phyloP scores from a whole-genome alignment of 2,888 invertebrate genomes.

The Macaria liturata region DNA sequence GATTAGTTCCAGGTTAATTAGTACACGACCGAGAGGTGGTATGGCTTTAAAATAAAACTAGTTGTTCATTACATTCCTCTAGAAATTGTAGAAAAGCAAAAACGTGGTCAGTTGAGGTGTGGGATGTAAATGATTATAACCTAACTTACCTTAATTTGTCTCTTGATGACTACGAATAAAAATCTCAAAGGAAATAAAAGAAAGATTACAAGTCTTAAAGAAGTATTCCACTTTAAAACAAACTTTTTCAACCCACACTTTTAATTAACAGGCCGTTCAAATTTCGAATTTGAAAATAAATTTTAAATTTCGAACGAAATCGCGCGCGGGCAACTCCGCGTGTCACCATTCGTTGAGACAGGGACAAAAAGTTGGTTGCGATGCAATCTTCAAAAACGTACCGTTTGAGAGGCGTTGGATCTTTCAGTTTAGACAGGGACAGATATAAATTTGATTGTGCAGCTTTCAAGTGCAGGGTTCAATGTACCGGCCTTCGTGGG shows the following conservation, averaged over 20 bases:
- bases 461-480: slow-evolving; percentile 63
- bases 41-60: too few relatives aligned
- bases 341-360: slow-evolving; percentile 34
- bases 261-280: slow-evolving; percentile 19
- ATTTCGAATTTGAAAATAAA: slow-evolving; percentile 22
- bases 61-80: too few relatives aligned
- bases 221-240: not conserved
- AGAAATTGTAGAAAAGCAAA: too few relatives aligned
- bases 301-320: slow-evolving; percentile 40
- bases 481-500: slow-evolving; percentile 77
- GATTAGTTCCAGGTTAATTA: too few relatives aligned
- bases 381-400: slow-evolving; percentile 46
- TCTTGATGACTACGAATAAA: too few relatives aligned
- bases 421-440: slow-evolving; percentile 60
- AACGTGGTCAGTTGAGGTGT: too few relatives aligned
- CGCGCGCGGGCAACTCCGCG: slow-evolving; percentile 32
- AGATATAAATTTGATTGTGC: slow-evolving; percentile 48
- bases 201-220: not conserved
- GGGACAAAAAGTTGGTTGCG: slow-evolving; percentile 29
- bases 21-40: too few relatives aligned
- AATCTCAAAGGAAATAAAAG: not conserved
- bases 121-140: too few relatives aligned
- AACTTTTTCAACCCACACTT: slow-evolving; percentile 4
- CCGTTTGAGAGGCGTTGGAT: slow-evolving; percentile 44
- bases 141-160: too few relatives aligned